Evolutionary conservation across 2,888 invertebrate genomes (phyloP).

Genomic region (Aleiodes testaceus): DNA sequence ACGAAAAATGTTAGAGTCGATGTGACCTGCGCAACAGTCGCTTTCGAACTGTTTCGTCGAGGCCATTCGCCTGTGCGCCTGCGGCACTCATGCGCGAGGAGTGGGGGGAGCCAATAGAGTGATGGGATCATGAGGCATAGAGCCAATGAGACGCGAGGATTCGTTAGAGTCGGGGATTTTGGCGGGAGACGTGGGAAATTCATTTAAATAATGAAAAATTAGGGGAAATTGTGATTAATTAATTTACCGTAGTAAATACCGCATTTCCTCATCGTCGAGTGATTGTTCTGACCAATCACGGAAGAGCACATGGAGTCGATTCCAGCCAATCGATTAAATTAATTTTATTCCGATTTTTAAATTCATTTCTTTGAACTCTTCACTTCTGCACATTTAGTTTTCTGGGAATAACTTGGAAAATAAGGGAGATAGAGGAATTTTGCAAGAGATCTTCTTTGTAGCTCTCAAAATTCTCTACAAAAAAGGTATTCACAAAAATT

Average conservation of each 20-base stretch:
- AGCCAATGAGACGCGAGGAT: background rate
- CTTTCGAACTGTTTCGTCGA: constrained; percentile 13
- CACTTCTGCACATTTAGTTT: too few relatives aligned
- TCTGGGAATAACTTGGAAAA: too few relatives aligned
- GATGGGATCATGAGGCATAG: background rate
- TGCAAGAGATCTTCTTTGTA: too few relatives aligned
- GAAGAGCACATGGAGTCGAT: background rate
- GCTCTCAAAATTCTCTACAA: too few relatives aligned
- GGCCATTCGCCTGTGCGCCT: background rate
- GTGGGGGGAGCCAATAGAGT: background rate
- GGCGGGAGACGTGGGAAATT: constrained; percentile 53
- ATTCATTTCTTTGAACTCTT: background rate
- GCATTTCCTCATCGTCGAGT: constrained; percentile 55
- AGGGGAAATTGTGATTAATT: too few relatives aligned
- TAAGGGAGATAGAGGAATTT: too few relatives aligned
- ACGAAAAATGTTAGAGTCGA: constrained; percentile 1
- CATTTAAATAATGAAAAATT: background rate
- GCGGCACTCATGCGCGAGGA: background rate
- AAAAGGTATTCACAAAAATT: too few relatives aligned
- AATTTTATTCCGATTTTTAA: too few relatives aligned
- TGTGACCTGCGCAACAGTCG: constrained; percentile 27
- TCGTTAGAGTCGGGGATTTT: constrained; percentile 30
- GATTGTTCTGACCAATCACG: background rate
- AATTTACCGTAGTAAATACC: constrained; percentile 58
- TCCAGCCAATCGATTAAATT: too few relatives aligned